Evolutionary conservation across 2,888 invertebrate species (phyloP).

Genomic region (Troilus luridus): DNA sequence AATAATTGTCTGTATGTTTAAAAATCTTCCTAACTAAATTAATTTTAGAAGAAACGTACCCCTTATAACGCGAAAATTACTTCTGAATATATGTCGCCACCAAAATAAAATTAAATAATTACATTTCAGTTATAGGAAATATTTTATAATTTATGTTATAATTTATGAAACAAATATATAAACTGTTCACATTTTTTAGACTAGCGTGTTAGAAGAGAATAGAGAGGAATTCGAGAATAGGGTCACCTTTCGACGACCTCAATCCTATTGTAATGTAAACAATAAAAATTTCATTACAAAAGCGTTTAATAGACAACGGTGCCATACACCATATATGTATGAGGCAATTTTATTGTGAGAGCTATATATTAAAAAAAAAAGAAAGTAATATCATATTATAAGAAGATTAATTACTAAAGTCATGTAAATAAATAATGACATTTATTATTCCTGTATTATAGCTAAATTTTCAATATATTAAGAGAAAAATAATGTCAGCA

Average conservation of each 20-base stretch:
- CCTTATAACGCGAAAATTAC: background rate
- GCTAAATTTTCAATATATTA: too few relatives aligned
- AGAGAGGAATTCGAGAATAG: constrained; percentile 5
- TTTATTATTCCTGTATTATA: too few relatives aligned
- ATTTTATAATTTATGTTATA: too few relatives aligned
- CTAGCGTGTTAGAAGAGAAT: background rate
- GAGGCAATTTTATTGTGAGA: background rate
- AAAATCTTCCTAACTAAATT: too few relatives aligned
- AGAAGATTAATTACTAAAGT: background rate
- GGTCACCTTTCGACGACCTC: constrained; percentile 39
- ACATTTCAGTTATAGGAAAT: background rate
- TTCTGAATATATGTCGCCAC: background rate
- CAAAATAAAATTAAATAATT: background rate
- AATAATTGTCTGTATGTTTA: too few relatives aligned
- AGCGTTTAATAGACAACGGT: background rate
- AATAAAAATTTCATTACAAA: constrained; percentile 36
- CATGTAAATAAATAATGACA: too few relatives aligned
- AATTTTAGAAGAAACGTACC: background rate
- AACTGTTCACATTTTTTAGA: background rate
- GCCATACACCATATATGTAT: background rate
- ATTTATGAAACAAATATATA: background rate
- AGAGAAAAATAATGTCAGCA: too few relatives aligned
- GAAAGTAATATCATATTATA: background rate
- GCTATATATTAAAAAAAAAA: background rate
- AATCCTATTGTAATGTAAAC: constrained; percentile 35